phyloP scores from a whole-genome alignment of 2,888 invertebrate species.

The Glaucopsyche alexis region DNA sequence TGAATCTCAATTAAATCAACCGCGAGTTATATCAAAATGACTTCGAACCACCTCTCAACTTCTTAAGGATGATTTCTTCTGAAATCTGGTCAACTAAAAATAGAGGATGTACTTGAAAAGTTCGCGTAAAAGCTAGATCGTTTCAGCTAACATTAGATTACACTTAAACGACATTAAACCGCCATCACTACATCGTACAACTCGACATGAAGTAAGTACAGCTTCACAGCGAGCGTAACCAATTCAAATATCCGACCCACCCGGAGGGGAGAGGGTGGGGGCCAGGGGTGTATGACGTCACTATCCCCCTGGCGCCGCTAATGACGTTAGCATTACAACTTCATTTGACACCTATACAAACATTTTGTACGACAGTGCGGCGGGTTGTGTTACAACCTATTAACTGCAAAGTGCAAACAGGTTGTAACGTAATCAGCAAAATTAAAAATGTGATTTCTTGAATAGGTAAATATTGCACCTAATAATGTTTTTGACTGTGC shows the following conservation, averaged over 20 bases:
- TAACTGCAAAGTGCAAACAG: not conserved
- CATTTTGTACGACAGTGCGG: constrained; percentile 30
- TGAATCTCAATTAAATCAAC: too few relatives aligned
- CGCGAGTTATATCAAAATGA: too few relatives aligned
- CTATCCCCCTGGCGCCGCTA: constrained; percentile 36
- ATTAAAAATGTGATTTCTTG: too few relatives aligned
- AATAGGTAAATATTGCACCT: too few relatives aligned
- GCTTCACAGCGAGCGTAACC: constrained; percentile 30
- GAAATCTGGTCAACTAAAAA: too few relatives aligned
- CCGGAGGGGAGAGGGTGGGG: not conserved
- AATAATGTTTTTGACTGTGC: too few relatives aligned
- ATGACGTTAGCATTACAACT: constrained; percentile 40
- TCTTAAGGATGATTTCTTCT: too few relatives aligned
- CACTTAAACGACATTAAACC: not conserved
- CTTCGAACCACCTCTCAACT: too few relatives aligned
- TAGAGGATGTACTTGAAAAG: too few relatives aligned
- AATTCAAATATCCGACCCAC: constrained; percentile 41
- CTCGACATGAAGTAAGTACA: not conserved
- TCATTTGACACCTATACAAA: constrained; percentile 40
- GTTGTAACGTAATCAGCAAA: not conserved
- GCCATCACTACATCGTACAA: constrained; percentile 6
- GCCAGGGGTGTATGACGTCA: constrained; percentile 41
- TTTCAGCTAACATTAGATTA: not conserved
- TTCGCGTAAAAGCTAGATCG: not conserved
- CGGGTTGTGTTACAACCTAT: not conserved